Base-by-base conservation (phyloP, 2,888 invertebrate species). In the Leuctra nigra region DNA sequence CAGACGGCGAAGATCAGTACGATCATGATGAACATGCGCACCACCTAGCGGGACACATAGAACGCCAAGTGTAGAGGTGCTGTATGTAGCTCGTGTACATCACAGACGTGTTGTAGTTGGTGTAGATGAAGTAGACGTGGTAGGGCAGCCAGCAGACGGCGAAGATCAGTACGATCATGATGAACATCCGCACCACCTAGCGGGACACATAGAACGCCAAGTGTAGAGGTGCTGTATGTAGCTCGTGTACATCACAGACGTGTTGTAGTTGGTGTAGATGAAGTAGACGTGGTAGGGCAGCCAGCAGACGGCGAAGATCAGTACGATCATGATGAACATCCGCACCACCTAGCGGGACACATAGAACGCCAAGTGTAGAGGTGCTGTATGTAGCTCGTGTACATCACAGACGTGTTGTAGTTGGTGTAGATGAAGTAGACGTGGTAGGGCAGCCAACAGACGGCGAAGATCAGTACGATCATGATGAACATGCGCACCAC, bases 321-420 rank as follows among this genome's bases (percentile, higher is more conserved):
- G 76, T 59, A 92, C 91, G 22, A 93, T 85, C 33, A 89, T 79
- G 58, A 92, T 88, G 71, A 93, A 91, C 89, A 90, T 90, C 67
- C 89, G 86, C 54, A 93, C 93, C 36, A 93, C 90, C 89, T 90
- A n/a, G n/a, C n/a, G n/a, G n/a, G n/a, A n/a, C n/a, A n/a, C n/a
- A n/a, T 91, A 91, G 74, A 92, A 91, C 20, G 84, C 83, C 53
- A 93, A 76, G 71, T 90, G 93, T 61, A 91, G 68, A 92, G 79
- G 65, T 91, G 91, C 66, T 90, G 91, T 0, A 88, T 84, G 68
- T 88, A 87, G 65, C 81, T 81, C 68, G 77, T 79, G 65, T 80
- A 80, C 44, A 81, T 68, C 47, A 85, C 74, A 2, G 79, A 78
- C 1, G 83, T 79, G 66, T 89, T 77, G 69, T 86, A 84, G 70